Conservation (phyloP, 2,888 invertebrate genomes). For the Strigamia crassipes region DNA sequence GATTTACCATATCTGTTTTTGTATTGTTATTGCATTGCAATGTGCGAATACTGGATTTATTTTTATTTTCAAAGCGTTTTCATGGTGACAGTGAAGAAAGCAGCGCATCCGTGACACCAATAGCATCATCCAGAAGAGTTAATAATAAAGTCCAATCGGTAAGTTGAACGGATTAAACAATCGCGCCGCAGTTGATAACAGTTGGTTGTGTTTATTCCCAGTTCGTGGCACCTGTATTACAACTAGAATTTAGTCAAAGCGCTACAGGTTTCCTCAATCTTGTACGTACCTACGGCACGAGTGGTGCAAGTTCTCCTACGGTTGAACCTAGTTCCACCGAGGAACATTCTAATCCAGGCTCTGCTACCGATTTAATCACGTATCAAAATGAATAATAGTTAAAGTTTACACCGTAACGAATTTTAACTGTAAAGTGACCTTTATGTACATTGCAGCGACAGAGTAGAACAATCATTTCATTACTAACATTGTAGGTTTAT, state of each 20-base stretch:
- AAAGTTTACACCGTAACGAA: not conserved
- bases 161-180: not conserved
- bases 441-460: not conserved
- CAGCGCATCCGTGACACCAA: not conserved
- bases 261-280: not conserved
- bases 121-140: not conserved
- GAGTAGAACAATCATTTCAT: not conserved
- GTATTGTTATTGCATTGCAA: not conserved
- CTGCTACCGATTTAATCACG: conserved; percentile 13
- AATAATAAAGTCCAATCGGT: not conserved
- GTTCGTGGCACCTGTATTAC: not conserved
- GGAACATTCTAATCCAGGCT: not conserved
- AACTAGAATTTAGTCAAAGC: not conserved
- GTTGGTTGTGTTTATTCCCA: not conserved
- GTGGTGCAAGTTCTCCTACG: not conserved
- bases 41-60: too few relatives aligned
- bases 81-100: not conserved
- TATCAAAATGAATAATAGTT: conserved; percentile 6
- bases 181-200: too few relatives aligned
- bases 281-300: not conserved
- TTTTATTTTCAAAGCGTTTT: not conserved
- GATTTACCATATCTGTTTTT: not conserved
- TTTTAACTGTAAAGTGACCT: conserved; percentile 11
- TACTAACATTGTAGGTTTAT: not conserved
- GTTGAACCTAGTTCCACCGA: not conserved